Percentiles rank a stretch among this genome's conserved stretches.
Evolutionary conservation across 2,888 invertebrate species (phyloP).

Genomic region (Mellilla xanthometata): DNA sequence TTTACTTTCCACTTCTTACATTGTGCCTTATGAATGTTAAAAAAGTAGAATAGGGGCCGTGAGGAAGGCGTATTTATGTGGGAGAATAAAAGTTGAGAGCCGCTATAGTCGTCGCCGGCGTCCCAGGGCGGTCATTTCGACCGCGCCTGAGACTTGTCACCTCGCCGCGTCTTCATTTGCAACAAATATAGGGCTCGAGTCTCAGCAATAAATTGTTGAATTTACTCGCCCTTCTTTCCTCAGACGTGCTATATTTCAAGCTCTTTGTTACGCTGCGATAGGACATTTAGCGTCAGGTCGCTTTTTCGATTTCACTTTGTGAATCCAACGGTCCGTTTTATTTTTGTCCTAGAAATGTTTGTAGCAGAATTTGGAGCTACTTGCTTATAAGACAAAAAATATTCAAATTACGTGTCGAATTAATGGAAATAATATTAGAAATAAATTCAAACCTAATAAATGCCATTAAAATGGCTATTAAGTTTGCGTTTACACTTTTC

Average conservation of each 20-base stretch:
- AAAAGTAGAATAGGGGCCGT: constrained; percentile 17
- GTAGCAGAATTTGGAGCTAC: no score
- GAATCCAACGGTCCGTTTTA: constrained; percentile 16
- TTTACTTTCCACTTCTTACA: constrained; percentile 22
- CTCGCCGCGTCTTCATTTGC: constrained; percentile 77
- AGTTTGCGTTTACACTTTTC: constrained; percentile 4
- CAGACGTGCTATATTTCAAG: constrained; percentile 72
- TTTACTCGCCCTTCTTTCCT: constrained; percentile 69
- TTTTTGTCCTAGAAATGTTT: constrained; percentile 1
- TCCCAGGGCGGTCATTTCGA: constrained; percentile 68
- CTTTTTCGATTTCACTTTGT: constrained; percentile 47
- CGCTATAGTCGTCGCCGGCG: constrained; percentile 35
- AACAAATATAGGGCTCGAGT: constrained; percentile 72
- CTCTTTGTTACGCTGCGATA: constrained; percentile 67
- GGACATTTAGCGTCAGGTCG: constrained; percentile 65
- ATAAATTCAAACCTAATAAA: constrained; percentile 3
- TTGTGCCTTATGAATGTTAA: constrained; percentile 29
- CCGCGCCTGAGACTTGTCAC: constrained; percentile 75
- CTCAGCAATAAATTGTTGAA: constrained; percentile 74
- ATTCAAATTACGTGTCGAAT: no score
- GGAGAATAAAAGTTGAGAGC: constrained; percentile 55
- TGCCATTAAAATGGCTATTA: constrained; percentile 2
- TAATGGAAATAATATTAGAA: background rate
- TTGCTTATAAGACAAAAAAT: background rate
- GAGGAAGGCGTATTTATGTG: constrained; percentile 37